These are phyloP conservation scores for Pipistrellus pipistrellus DNA, from an alignment of 2,797 vertebrate species.

Conservation along the genomic window DNA sequence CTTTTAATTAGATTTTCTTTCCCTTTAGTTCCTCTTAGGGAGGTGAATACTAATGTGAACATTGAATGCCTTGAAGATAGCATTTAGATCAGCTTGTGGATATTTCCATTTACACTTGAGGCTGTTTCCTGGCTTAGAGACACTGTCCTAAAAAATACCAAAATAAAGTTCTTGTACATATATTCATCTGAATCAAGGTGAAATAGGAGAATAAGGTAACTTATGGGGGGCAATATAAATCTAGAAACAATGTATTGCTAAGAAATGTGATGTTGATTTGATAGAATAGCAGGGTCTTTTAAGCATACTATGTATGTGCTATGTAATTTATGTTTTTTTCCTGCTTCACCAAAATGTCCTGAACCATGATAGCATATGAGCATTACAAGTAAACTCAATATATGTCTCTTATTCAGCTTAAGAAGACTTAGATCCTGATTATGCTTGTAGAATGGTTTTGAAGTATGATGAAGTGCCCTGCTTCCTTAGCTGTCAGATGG, in stretches of 20 bases:
- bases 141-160: neutral
- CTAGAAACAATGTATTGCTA: conserved; percentile 43
- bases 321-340: neutral
- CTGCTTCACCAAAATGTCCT: conserved; percentile 36
- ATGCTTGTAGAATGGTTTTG: neutral
- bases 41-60: conserved; percentile 23
- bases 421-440: neutral
- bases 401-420: neutral
- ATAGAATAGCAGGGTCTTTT: conserved; percentile 45
- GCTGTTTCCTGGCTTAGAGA: conserved; percentile 13
- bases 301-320: neutral
- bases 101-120: conserved; percentile 9
- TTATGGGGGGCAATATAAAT: neutral
- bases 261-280: conserved; percentile 6
- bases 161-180: conserved; percentile 39
- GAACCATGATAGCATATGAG: neutral
- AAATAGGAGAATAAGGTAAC: neutral
- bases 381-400: conserved; percentile 2
- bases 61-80: neutral
- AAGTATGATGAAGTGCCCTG: neutral
- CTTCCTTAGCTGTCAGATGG: neutral
- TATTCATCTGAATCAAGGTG: conserved; percentile 5
- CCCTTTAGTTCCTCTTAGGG: conserved; percentile 44
- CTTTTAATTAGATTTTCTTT: conserved; percentile 67
- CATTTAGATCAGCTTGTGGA: conserved; percentile 29